Percentiles rank a stretch among this genome's conserved stretches.
phyloP scores from a whole-genome alignment of 2,113 vertebrate genomes.

The Cettia cetti region DNA sequence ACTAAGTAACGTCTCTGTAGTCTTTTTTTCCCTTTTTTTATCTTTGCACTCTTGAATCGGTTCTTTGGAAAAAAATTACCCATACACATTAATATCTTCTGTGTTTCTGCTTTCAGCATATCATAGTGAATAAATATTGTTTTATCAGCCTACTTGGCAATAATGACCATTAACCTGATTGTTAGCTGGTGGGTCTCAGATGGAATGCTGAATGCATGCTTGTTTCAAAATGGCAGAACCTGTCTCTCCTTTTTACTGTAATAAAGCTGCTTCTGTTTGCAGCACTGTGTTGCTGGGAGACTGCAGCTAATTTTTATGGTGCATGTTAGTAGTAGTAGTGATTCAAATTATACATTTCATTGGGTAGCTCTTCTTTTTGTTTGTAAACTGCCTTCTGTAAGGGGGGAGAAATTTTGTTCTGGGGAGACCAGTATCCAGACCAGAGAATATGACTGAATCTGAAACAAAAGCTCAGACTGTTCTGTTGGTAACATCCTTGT shows the following conservation, averaged over 20 bases:
- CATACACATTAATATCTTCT: neutral
- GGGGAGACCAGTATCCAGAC: neutral
- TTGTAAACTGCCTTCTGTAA: neutral
- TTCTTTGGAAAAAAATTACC: neutral
- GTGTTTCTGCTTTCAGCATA: neutral
- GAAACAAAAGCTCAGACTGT: neutral
- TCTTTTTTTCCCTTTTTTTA: neutral
- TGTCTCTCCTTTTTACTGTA: neutral
- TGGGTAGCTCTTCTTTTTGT: slow-evolving; percentile 6
- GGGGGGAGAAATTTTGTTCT: neutral
- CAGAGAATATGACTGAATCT: neutral
- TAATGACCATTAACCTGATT: neutral
- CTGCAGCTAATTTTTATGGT: slow-evolving; percentile 46
- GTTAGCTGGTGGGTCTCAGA: neutral
- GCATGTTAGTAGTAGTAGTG: neutral
- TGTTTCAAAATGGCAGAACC: slow-evolving; percentile 36
- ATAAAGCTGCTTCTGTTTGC: slow-evolving; percentile 11
- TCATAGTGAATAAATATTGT: neutral
- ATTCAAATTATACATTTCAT: slow-evolving; percentile 26
- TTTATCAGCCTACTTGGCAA: neutral
- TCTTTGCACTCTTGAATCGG: neutral
- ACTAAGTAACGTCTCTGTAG: neutral
- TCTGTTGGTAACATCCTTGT: neutral
- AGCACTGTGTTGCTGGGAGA: slow-evolving; percentile 42
- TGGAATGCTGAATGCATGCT: neutral